Conservation (phyloP, 2,888 invertebrate genomes). For the Habroteleia sp. region DNA sequence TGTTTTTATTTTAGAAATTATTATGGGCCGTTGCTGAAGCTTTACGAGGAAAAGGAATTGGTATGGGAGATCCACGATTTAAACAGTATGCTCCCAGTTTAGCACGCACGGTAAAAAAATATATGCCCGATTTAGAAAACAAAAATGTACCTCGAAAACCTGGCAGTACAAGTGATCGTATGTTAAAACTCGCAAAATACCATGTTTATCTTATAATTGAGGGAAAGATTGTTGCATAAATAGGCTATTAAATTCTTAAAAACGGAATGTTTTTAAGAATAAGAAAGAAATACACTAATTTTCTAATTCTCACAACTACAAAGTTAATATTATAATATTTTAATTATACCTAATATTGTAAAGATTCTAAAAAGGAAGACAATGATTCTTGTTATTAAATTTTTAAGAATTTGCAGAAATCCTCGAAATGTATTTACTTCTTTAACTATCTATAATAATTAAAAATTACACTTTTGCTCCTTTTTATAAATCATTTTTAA, state of each 20-base stretch:
- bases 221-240: slow-evolving; percentile 65
- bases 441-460: too few relatives aligned
- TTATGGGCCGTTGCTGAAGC: slow-evolving; percentile 92
- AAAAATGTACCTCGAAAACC: slow-evolving; percentile 81
- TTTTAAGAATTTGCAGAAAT: too few relatives aligned
- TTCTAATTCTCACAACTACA: not conserved
- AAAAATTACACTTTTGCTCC: too few relatives aligned
- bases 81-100: slow-evolving; percentile 86
- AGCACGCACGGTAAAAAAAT: slow-evolving; percentile 85
- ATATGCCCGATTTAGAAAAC: slow-evolving; percentile 83
- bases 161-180: slow-evolving; percentile 87
- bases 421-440: too few relatives aligned
- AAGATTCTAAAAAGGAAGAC: too few relatives aligned
- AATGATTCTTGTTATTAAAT: too few relatives aligned
- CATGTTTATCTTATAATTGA: slow-evolving; percentile 76
- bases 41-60: slow-evolving; percentile 87
- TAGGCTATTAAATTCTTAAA: slow-evolving; percentile 22
- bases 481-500: too few relatives aligned
- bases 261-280: too few relatives aligned
- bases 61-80: slow-evolving; percentile 86
- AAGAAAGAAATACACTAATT: slow-evolving; percentile 5
- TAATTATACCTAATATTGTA: too few relatives aligned
- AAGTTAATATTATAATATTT: too few relatives aligned
- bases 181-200: slow-evolving; percentile 84
- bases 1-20: slow-evolving; percentile 84